phyloP scores from a whole-genome alignment of 2,888 invertebrate genomes.

The Fabriciana adippe region DNA sequence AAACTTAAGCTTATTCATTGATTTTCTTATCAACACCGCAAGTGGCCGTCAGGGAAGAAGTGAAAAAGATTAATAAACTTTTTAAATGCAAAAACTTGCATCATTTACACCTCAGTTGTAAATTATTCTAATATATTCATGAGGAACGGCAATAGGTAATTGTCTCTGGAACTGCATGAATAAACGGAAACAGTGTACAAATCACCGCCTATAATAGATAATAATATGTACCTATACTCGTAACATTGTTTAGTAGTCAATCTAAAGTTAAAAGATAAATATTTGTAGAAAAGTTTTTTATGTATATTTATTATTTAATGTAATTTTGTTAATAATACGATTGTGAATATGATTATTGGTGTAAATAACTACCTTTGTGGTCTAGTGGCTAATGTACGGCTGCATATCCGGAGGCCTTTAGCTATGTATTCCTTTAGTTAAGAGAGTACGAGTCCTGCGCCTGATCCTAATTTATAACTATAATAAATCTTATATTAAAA shows the following conservation, averaged over 20 bases:
- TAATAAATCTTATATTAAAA: too few relatives aligned
- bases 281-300: too few relatives aligned
- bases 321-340: too few relatives aligned
- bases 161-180: conserved; percentile 75
- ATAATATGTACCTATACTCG: conserved; percentile 28
- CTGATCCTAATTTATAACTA: too few relatives aligned
- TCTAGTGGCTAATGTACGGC: too few relatives aligned
- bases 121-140: conserved; percentile 80
- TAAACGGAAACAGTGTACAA: conserved; percentile 75
- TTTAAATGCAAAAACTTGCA: conserved; percentile 77
- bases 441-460: too few relatives aligned
- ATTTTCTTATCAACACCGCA: conserved; percentile 23
- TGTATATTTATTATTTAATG: too few relatives aligned
- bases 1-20: conserved; percentile 25
- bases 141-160: conserved; percentile 73
- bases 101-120: conserved; percentile 74
- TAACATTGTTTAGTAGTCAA: conserved; percentile 11
- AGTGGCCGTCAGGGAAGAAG: conserved; percentile 23
- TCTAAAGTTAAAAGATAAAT: neutral
- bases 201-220: conserved; percentile 59
- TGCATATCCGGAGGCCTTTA: too few relatives aligned
- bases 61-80: conserved; percentile 69
- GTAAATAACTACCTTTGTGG: too few relatives aligned
- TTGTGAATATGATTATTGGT: too few relatives aligned
- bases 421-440: too few relatives aligned